Conservation (phyloP, 2,797 vertebrate genomes). For the Hapalemur alaotrensis region DNA sequence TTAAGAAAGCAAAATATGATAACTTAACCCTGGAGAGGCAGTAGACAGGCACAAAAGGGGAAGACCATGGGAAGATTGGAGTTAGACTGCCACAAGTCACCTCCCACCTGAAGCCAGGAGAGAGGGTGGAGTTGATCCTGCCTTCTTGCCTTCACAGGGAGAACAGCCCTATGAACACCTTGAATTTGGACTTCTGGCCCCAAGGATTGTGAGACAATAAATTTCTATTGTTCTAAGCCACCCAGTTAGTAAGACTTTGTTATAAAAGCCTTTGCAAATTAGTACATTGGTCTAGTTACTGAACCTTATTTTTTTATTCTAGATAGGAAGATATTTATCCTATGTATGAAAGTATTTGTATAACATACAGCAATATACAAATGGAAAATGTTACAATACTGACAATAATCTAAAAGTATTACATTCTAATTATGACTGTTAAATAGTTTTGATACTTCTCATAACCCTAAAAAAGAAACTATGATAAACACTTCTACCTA, state of each 20-base stretch:
- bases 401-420: neutral
- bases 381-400: neutral
- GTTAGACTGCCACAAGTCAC: neutral
- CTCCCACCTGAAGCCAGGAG: neutral
- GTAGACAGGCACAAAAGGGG: accelerated
- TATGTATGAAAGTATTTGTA: neutral
- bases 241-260: neutral
- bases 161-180: neutral
- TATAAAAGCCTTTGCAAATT: neutral
- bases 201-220: neutral
- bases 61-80: neutral
- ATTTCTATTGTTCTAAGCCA: neutral
- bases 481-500: neutral
- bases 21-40: neutral
- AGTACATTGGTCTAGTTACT: neutral
- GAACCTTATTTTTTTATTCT: neutral
- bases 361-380: neutral
- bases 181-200: neutral
- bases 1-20: neutral
- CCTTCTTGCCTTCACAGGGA: neutral
- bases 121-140: neutral
- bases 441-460: neutral
- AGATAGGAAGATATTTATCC: neutral
- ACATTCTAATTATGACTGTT: neutral
- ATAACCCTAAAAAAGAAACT: neutral